phyloP scores from a whole-genome alignment of 2,113 vertebrate genomes.

The Syngnathus typhle region DNA sequence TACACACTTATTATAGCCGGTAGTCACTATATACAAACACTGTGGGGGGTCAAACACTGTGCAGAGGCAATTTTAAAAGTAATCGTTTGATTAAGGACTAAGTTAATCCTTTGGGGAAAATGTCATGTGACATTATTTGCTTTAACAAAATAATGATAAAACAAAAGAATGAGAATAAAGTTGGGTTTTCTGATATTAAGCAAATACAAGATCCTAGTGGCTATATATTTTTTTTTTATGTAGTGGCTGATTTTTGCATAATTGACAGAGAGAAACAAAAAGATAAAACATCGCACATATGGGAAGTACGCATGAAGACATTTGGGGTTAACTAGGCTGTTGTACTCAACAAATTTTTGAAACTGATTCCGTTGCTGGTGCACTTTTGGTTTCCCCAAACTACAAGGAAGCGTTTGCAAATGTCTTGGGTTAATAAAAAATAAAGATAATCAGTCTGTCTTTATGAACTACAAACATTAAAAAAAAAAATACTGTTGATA shows the following conservation, averaged over 20 bases:
- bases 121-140: background rate
- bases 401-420: no score
- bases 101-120: background rate
- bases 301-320: background rate
- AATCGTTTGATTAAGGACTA: no score
- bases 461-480: no score
- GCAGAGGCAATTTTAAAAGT: background rate
- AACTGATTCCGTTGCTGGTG: no score
- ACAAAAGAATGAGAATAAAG: no score
- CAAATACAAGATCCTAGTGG: background rate
- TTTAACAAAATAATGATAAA: background rate
- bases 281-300: no score
- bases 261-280: background rate
- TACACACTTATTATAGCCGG: constrained; percentile 12
- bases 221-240: background rate
- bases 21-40: constrained; percentile 2
- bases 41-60: background rate
- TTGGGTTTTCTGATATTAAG: background rate
- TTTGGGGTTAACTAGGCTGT: no score
- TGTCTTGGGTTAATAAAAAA: no score
- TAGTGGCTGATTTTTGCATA: background rate
- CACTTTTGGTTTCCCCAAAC: no score
- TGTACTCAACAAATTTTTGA: no score
- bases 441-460: no score
- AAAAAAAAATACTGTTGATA: no score